phyloP scores from a whole-genome alignment of 1,140 invertebrate genomes.

The Drosophila lacteicornis region DNA sequence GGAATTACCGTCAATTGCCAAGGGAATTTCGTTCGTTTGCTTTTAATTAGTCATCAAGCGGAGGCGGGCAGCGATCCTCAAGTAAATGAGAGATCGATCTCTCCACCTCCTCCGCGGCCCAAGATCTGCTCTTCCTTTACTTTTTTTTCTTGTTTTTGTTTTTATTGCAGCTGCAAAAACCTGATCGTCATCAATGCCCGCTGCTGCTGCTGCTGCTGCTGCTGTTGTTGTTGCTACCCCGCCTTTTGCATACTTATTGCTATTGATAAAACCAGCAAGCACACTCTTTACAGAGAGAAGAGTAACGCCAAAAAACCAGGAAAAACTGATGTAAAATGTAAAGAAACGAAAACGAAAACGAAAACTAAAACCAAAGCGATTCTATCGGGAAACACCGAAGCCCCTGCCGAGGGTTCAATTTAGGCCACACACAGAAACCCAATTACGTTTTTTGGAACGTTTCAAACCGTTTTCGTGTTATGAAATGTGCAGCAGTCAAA shows the following conservation, averaged over 20 bases:
- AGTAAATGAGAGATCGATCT: conserved; percentile 6
- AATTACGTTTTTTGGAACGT: conserved; percentile 27
- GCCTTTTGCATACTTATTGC: conserved; percentile 62
- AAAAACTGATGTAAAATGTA: neutral
- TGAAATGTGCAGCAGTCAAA: conserved; percentile 55
- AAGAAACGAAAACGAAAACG: conserved; percentile 4
- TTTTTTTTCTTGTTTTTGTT: neutral
- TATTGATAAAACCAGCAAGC: conserved; percentile 45
- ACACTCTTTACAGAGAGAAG: conserved; percentile 8
- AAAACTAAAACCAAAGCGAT: conserved; percentile 1
- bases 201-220: conserved; percentile 8
- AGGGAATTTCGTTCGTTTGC: conserved; percentile 7
- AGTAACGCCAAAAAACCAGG: conserved; percentile 7
- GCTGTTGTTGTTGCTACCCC: conserved; percentile 47
- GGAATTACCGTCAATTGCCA: conserved; percentile 19
- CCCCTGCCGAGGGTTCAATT: neutral
- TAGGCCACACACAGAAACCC: conserved; percentile 32
- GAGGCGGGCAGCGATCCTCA: conserved; percentile 23
- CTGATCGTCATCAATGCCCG: conserved; percentile 68
- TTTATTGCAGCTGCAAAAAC: conserved; percentile 69
- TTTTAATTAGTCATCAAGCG: conserved; percentile 37
- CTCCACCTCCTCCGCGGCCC: neutral
- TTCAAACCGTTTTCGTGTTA: conserved; percentile 48
- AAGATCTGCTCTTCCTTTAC: conserved; percentile 20
- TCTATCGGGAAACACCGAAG: neutral